Evolutionary conservation across 2,797 vertebrate species (phyloP).

Genomic region (Etheostoma perlongum): DNA sequence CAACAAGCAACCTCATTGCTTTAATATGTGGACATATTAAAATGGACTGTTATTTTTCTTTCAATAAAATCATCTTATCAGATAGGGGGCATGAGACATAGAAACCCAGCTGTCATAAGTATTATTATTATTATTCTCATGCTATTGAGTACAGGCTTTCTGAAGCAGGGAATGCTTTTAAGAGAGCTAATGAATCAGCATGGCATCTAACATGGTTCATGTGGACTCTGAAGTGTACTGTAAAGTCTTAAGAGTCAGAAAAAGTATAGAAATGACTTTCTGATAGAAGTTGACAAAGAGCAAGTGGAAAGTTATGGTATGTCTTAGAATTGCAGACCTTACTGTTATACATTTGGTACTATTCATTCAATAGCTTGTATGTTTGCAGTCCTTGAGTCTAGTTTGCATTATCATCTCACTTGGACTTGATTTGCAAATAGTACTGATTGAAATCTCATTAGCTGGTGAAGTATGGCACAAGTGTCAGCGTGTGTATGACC

Average conservation of each 20-base stretch:
- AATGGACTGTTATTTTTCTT: background rate
- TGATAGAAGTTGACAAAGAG: background rate
- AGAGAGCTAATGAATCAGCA: slow-evolving; percentile 15
- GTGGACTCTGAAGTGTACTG: background rate
- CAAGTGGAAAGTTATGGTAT: slow-evolving; percentile 31
- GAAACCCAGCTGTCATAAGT: slow-evolving; percentile 9
- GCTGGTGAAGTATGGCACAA: slow-evolving; percentile 42
- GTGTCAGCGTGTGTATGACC: slow-evolving; percentile 45
- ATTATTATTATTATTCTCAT: background rate
- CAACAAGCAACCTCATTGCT: no score
- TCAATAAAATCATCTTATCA: background rate
- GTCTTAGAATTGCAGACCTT: slow-evolving; percentile 21
- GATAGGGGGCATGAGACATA: background rate
- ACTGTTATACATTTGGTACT: slow-evolving; percentile 42
- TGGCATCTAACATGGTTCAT: background rate
- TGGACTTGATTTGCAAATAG: slow-evolving; percentile 67
- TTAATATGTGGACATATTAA: no score
- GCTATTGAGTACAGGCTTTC: slow-evolving; percentile 16
- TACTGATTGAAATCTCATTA: slow-evolving; percentile 69
- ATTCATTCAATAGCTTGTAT: slow-evolving; percentile 57
- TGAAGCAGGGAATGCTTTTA: slow-evolving; percentile 23
- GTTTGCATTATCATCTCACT: slow-evolving; percentile 65
- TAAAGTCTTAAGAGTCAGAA: background rate
- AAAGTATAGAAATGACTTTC: slow-evolving; percentile 9
- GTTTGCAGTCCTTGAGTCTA: slow-evolving; percentile 59